Percentiles rank a stretch among this genome's conserved stretches.
These are phyloP conservation scores for Xanthia icteritia DNA, from an alignment of 2,888 invertebrate species.

Conservation along the genomic window DNA sequence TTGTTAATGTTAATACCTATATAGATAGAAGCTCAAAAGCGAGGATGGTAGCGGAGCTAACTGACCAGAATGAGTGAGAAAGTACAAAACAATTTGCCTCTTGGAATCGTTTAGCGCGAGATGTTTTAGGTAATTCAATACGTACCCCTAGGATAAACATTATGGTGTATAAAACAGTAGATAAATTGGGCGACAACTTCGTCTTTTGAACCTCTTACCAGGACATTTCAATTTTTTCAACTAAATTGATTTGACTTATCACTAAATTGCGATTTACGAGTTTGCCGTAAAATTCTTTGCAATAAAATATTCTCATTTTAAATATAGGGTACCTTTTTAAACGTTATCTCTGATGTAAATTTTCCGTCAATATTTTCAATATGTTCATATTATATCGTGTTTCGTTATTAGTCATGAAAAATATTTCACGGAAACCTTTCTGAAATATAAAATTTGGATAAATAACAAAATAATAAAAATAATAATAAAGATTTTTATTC, in stretches of 20 bases:
- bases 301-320: neutral
- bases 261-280: neutral
- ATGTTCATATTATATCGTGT: neutral
- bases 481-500: too few species aligned
- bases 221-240: neutral
- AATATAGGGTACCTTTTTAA: neutral
- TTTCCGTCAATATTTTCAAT: neutral
- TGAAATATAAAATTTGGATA: neutral
- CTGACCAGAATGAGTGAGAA: neutral
- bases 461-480: too few species aligned
- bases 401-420: neutral
- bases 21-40: neutral
- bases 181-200: neutral
- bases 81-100: neutral
- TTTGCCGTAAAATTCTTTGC: neutral
- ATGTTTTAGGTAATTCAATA: slow-evolving; percentile 2
- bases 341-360: neutral
- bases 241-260: neutral
- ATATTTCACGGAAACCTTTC: neutral
- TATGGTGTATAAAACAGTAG: neutral
- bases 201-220: neutral
- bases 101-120: neutral
- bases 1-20: too few species aligned
- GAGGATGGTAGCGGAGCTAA: neutral
- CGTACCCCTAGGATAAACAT: neutral